Conservation (phyloP, 2,888 invertebrate species). For the Cheilosia pagana region DNA sequence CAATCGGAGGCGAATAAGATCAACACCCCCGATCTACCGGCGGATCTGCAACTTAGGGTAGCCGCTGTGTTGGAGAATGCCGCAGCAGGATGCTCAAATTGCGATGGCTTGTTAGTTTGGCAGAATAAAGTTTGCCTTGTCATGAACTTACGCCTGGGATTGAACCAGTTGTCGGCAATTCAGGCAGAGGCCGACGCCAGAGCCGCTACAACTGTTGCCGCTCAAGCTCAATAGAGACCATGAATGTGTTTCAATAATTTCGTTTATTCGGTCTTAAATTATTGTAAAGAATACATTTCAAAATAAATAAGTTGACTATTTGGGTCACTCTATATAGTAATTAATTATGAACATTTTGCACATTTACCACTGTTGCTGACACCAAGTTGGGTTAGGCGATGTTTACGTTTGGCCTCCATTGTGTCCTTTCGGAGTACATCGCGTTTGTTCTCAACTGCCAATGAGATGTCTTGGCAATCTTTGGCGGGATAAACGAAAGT, state of each 20-base stretch:
- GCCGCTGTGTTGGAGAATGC: slow-evolving; percentile 11
- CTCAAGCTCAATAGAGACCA: neutral
- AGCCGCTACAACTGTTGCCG: slow-evolving; percentile 3
- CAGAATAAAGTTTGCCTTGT: slow-evolving; percentile 51
- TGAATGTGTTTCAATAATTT: neutral
- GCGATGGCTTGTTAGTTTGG: slow-evolving; percentile 55
- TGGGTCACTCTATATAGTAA: neutral
- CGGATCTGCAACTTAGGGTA: slow-evolving; percentile 38
- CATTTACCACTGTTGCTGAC: slow-evolving; percentile 14
- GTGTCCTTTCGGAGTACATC: slow-evolving; percentile 80
- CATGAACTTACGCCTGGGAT: slow-evolving; percentile 21
- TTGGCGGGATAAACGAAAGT: slow-evolving; percentile 80
- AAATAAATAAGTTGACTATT: slow-evolving; percentile 41
- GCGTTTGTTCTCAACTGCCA: slow-evolving; percentile 79
- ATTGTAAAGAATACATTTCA: slow-evolving; percentile 44
- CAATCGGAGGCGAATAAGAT: slow-evolving; percentile 43
- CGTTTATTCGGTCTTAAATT: slow-evolving; percentile 48
- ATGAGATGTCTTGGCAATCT: slow-evolving; percentile 80
- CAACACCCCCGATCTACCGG: slow-evolving; percentile 49
- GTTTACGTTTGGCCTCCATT: slow-evolving; percentile 78
- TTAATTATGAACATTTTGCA: neutral
- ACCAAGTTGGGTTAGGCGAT: slow-evolving; percentile 67
- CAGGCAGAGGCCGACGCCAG: slow-evolving; percentile 60
- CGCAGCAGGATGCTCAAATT: slow-evolving; percentile 18
- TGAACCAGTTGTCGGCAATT: slow-evolving; percentile 41